Conservation (phyloP, 2,113 vertebrate species). For the Pterocles burchelli region DNA sequence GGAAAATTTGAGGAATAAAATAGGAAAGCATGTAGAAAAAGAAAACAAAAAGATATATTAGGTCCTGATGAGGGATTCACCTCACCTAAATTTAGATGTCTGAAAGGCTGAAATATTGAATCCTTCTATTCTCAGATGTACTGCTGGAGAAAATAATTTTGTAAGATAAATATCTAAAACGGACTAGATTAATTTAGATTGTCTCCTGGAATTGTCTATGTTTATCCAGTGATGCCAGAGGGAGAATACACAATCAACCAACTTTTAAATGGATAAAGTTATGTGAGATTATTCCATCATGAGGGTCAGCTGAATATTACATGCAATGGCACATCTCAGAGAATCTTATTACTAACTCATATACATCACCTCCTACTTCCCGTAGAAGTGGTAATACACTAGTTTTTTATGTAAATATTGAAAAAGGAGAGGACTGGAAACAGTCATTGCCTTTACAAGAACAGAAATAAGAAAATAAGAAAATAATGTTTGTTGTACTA, state of each 20-base stretch:
- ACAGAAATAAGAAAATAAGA: neutral
- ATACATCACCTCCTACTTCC: neutral
- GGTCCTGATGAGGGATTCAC: neutral
- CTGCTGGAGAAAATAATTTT: neutral
- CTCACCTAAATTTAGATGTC: neutral
- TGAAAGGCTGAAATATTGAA: neutral
- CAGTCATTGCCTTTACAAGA: neutral
- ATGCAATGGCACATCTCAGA: neutral
- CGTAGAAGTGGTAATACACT: accelerated
- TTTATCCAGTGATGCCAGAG: neutral
- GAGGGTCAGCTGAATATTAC: neutral
- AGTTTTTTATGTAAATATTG: neutral
- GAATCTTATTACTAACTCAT: neutral
- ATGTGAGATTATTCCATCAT: neutral
- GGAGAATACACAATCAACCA: neutral
- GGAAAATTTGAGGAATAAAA: neutral
- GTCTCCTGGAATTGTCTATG: neutral
- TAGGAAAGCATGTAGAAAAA: neutral
- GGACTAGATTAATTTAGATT: neutral
- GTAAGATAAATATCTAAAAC: neutral
- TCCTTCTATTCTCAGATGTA: neutral
- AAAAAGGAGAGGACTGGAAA: neutral
- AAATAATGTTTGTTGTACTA: neutral
- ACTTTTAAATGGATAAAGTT: neutral
- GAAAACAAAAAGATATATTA: neutral